These are phyloP conservation scores for Paramisgurnus dabryanus DNA, from an alignment of 2,113 vertebrate species.

Conservation along the genomic window DNA sequence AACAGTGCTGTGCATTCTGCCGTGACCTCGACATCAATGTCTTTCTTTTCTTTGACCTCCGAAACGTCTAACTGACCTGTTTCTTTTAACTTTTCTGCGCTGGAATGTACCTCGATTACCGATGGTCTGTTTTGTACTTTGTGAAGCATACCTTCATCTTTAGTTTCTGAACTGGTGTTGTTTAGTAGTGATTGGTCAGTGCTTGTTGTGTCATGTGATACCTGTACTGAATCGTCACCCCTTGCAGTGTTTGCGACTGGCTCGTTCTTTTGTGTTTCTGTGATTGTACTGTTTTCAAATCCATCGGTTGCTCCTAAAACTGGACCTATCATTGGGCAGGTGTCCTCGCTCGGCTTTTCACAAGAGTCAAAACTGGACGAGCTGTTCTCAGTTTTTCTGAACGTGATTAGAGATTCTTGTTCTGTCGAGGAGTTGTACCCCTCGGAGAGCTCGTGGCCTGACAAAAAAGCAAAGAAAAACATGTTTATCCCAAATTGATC, in stretches of 20 bases:
- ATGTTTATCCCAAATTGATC: too few relatives aligned
- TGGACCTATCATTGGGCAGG: neutral
- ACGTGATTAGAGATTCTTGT: neutral
- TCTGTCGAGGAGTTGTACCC: slow-evolving; percentile 24
- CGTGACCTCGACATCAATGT: slow-evolving; percentile 27
- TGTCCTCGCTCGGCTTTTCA: neutral
- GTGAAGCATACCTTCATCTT: slow-evolving; percentile 32
- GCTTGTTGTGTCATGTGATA: neutral
- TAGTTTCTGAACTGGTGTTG: neutral
- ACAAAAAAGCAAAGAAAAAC: neutral
- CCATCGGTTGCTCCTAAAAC: slow-evolving; percentile 25
- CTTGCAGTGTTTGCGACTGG: slow-evolving; percentile 32
- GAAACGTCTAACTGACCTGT: slow-evolving; percentile 24
- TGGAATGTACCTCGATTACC: slow-evolving; percentile 23
- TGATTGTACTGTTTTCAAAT: slow-evolving; percentile 46
- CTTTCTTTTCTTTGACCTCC: slow-evolving; percentile 1
- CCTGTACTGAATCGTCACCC: slow-evolving; percentile 6
- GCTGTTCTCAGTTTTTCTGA: slow-evolving; percentile 1
- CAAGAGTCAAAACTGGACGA: neutral
- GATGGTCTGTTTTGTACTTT: slow-evolving; percentile 40
- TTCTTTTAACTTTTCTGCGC: slow-evolving; percentile 17
- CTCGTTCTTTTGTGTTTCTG: slow-evolving; percentile 17
- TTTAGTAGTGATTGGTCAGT: slow-evolving; percentile 22
- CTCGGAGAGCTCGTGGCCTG: slow-evolving; percentile 49
- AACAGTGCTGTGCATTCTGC: slow-evolving; percentile 36